phyloP scores from a whole-genome alignment of 2,113 vertebrate species.

The Chaetodon trifascialis region DNA sequence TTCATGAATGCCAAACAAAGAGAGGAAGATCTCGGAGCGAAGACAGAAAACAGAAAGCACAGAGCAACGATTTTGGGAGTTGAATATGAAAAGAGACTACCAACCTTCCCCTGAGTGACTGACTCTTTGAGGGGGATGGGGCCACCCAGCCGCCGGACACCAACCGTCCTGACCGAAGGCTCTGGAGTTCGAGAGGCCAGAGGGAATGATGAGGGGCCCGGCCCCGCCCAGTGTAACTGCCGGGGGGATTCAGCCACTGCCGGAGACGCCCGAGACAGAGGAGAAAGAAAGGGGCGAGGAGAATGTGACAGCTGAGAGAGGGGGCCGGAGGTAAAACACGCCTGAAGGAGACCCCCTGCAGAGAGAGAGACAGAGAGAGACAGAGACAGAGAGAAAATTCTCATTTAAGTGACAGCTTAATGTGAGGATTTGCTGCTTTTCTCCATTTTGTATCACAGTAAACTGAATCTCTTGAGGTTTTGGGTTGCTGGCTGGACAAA shows the following conservation, averaged over 20 bases:
- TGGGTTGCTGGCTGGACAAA: too few species aligned
- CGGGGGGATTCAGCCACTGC: background rate
- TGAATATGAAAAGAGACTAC: background rate
- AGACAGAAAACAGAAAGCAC: too few species aligned
- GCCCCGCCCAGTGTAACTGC: constrained; percentile 68
- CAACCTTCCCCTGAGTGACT: constrained; percentile 84
- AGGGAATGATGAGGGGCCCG: constrained; percentile 72
- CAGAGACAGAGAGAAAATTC: background rate
- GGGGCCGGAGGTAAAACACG: constrained; percentile 82
- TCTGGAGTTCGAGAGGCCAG: constrained; percentile 81
- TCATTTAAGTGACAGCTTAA: too few species aligned
- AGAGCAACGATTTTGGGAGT: too few species aligned
- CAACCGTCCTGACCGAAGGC: constrained; percentile 85
- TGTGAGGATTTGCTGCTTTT: too few species aligned
- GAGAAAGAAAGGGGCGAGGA: constrained; percentile 31
- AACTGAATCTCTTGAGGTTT: too few species aligned
- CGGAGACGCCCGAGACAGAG: constrained; percentile 32
- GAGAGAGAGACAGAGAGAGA: background rate
- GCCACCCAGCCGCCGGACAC: constrained; percentile 85
- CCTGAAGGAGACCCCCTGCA: constrained; percentile 88
- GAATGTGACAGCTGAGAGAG: constrained; percentile 75
- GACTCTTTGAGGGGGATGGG: constrained; percentile 89
- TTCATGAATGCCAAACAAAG: too few species aligned
- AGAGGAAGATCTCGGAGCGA: too few species aligned
- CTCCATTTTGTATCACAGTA: too few species aligned